phyloP scores from a whole-genome alignment of 2,888 invertebrate species.

The Tillus elongatus region DNA sequence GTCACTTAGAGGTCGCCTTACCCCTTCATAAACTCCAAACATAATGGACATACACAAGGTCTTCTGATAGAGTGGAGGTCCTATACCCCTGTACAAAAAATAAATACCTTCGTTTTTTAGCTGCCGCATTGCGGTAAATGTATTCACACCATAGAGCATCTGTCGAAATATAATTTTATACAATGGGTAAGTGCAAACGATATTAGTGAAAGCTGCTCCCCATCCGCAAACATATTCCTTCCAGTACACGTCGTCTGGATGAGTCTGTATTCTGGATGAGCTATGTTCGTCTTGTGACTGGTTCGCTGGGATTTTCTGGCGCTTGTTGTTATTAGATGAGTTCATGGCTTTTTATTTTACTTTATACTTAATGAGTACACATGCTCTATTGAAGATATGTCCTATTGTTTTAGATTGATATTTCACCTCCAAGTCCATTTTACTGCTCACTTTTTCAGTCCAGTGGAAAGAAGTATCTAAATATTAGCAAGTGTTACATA shows the following conservation, averaged over 20 bases:
- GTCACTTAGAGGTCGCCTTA: slow-evolving; percentile 52
- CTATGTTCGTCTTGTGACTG: too few species aligned
- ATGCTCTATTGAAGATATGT: too few species aligned
- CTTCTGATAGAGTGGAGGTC: slow-evolving; percentile 90
- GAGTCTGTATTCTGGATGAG: too few species aligned
- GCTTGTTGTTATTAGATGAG: too few species aligned
- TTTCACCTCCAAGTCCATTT: too few species aligned
- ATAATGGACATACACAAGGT: slow-evolving; percentile 87
- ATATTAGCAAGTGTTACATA: too few species aligned
- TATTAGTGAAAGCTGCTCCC: slow-evolving; percentile 89
- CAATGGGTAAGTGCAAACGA: slow-evolving; percentile 85
- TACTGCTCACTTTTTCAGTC: too few species aligned
- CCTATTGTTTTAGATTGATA: too few species aligned
- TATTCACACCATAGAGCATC: slow-evolving; percentile 82
- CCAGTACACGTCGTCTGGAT: slow-evolving; percentile 45
- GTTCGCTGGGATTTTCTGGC: too few species aligned
- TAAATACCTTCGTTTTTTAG: slow-evolving; percentile 74
- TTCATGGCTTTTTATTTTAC: too few species aligned
- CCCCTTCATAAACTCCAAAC: slow-evolving; percentile 90
- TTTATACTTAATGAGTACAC: too few species aligned
- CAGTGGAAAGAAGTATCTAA: too few species aligned
- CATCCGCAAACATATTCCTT: slow-evolving; percentile 91
- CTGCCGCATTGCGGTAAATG: slow-evolving; percentile 65
- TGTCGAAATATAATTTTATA: slow-evolving; percentile 97
- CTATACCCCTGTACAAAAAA: slow-evolving; percentile 81